Evolutionary conservation across 1,140 invertebrate species (phyloP), one percentile per base, ranked within the genome.

Genomic region (Cyclina sinensis): DNA sequence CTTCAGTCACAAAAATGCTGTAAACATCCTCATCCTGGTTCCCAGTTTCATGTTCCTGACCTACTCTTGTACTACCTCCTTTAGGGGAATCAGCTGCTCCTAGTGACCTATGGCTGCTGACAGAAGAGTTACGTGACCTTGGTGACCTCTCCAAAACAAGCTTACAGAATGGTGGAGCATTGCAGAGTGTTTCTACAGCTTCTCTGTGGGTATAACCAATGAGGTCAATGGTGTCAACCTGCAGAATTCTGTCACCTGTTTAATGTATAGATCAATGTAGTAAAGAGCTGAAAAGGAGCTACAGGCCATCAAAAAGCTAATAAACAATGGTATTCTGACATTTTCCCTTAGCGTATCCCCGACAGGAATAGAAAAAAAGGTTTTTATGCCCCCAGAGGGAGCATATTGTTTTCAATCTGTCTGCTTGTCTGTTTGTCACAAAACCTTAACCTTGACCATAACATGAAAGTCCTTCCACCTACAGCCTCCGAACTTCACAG

Each of bases 81-180:
- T 27, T 62, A 30, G 65, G 65, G 65, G 65, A 70, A 70, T 32
- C 65, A 70, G 65, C 3, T 70, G 32, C 35, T 37, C 1, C 27
- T 2, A 14, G 21, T 35, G 65, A 70, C 35, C 32, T 70, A 32
- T 18, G 48, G 70, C 35, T 74, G 16, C 46, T 27, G 48, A 54
- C 16, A 12, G 74, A 51, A 7, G 46, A 51, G 18, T 70, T 70
- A 2, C 65, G 65, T 70, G 65, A 70, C 65, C 27, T 76, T 32
- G 46, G 30, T 37, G 24, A 35, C 65, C 79, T 39, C 35, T 57
- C 65, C 5, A 88, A 32, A 16, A 73, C 24, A 27, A 88, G 79
- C 35, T 81, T 80, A 74, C 78, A 88, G 37, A 88, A 74, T 59
- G 86, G 86, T 76, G 86, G 86, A 73, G 86, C 86, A 74, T 82